Conservation (phyloP, 2,888 invertebrate species). For the Cosmia trapezina region DNA sequence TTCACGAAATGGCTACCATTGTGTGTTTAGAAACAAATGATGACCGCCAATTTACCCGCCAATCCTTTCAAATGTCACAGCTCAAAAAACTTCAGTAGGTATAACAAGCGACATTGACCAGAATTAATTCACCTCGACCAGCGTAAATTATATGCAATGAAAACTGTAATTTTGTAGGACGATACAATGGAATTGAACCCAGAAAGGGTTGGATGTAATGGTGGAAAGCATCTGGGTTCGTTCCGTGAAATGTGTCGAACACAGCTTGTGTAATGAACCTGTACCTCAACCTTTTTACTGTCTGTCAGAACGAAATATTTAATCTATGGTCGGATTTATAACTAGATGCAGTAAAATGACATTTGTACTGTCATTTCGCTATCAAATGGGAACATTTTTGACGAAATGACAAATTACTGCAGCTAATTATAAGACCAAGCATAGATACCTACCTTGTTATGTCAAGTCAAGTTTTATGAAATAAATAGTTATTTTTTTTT, state of each 20-base stretch:
- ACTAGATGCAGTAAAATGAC: too few relatives aligned
- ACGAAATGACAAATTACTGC: too few relatives aligned
- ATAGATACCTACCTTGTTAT: too few relatives aligned
- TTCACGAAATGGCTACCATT: constrained; percentile 7
- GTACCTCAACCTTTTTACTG: constrained; percentile 56
- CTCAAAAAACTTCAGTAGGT: constrained; percentile 46
- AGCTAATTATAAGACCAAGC: too few relatives aligned
- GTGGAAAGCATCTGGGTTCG: constrained; percentile 65
- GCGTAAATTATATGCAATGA: constrained; percentile 62
- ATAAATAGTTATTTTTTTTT: too few relatives aligned
- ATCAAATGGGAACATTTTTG: too few relatives aligned
- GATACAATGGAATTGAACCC: constrained; percentile 57
- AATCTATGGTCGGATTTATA: too few relatives aligned
- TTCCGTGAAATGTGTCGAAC: constrained; percentile 66
- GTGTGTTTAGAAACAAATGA: constrained; percentile 15
- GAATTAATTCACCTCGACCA: constrained; percentile 60
- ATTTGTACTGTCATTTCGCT: too few relatives aligned
- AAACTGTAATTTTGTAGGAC: constrained; percentile 63
- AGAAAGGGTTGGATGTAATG: constrained; percentile 66
- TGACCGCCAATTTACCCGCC: constrained; percentile 22
- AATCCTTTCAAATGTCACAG: constrained; percentile 33
- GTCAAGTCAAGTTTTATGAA: too few relatives aligned
- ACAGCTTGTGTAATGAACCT: constrained; percentile 29
- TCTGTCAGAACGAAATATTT: background rate
- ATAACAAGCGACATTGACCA: constrained; percentile 44